Base-by-base conservation (phyloP, 2,888 invertebrate species). In the Lycia hirtaria region DNA sequence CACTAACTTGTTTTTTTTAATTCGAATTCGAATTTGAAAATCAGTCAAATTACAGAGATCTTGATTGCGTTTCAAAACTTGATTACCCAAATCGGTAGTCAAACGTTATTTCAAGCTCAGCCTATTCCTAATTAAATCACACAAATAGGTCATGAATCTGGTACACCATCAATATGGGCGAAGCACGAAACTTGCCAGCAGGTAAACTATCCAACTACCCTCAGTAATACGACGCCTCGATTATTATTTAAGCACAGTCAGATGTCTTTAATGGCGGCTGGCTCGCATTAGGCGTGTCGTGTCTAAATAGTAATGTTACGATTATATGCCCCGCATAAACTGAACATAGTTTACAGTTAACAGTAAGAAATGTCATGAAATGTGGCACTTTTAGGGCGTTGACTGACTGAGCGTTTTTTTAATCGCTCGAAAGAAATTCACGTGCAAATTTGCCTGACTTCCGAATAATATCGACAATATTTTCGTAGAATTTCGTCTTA, bases 211-310 rank as follows among this genome's bases (percentile, higher is more conserved):
- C 15, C 10, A 40, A 41, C 50, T 44, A 45, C 51, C 43, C 51
- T 35, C 47, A 47, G n/a, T 45, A 56, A 37, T 41, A 51, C 20
- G 47, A 43, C 57, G 65, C 45, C 67, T 64, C 68, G 67, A 74
- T 75, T 73, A 76, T 62, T 68, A 67, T 72, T 70, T 69, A 68
- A 72, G 61, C 60, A 65, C 60, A 59, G 69, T 70, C 75, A 73
- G 71, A 71, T 76, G 74, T 71, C 62, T 68, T 58, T 74, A 71
- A 72, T 65, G 69, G 48, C 48, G 57, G 49, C 57, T 53, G 64
- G 52, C 38, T 14, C 20, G 38, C 48, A 44, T 57, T 55, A 56
- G 52, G 58, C 58, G 59, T 51, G 52, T 53, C 53, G 43, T 49
- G 37, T 43, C 51, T 56, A 64, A 59, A 64, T 57, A 58, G 56